Evolutionary conservation across 1,140 invertebrate species (phyloP), one percentile per base, ranked within the genome.

Genomic region (Cecropterus lyciades): DNA sequence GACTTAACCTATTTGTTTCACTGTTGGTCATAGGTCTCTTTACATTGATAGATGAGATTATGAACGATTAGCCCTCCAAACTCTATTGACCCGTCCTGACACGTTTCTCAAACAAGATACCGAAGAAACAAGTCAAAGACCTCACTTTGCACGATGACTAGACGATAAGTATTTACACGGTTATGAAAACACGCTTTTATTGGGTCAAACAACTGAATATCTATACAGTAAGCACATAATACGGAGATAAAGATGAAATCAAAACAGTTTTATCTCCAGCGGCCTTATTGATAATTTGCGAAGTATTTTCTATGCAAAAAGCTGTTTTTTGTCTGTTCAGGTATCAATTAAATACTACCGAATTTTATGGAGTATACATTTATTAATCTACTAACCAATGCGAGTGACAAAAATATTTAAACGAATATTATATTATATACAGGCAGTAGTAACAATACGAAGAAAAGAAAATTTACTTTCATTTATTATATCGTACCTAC

Each of bases 111-210:
- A 52, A 70, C 62, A 65, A 49, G 65, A 53, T 63, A 62, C 65
- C 67, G 57, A 20, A 20, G 20, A 5, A 20, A 48, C 53, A 63
- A 62, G 72, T 74, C 68, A 70, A 62, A 65, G 68, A 74, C 63
- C 72, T 67, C 15, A 30, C 20, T 20, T 20, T 30, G 46, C 51
- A 46, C 16, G 45, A 37, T 52, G 62, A 64, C 65, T 69, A 69
- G 59, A 70, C 30, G 53, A 42, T 56, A 42, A 56, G 17, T 52
- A 14, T 52, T 52, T 14, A 52, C 49, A 7, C 49, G 24, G 24
- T 13, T 30, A 52, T 10, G 24, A 52, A 30, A 27, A 52, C 49
- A 27, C 49, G 13, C 16, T 49, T 51, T 30, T 30, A 52, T 52
- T 52, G n/a, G 49, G 24, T 52, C 49, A 52, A 7, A 13, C 49